These are phyloP conservation scores for Euzetes globulus DNA, from an alignment of 2,888 invertebrate genomes.

Conservation along the genomic window DNA sequence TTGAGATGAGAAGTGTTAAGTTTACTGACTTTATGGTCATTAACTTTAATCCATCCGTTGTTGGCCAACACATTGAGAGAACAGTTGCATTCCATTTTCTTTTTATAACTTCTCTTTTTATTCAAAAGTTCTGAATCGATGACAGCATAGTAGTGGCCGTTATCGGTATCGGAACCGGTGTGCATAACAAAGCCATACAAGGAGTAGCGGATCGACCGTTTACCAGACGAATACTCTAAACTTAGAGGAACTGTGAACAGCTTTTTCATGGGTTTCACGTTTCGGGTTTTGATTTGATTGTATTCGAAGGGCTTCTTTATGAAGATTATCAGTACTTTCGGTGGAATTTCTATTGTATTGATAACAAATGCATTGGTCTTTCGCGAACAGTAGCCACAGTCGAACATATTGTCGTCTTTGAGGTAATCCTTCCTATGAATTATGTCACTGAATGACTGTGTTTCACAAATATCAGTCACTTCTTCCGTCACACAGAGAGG, in stretches of 20 bases:
- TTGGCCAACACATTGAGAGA: background rate
- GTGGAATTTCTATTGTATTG: background rate
- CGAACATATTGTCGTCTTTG: background rate
- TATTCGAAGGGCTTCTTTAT: background rate
- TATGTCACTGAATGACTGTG: background rate
- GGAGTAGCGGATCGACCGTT: background rate
- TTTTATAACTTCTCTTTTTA: background rate
- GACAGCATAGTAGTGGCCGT: conserved; percentile 9
- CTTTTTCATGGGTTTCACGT: background rate
- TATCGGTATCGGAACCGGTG: background rate
- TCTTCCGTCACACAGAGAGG: background rate
- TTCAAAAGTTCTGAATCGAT: background rate
- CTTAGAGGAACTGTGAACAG: background rate
- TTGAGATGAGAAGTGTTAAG: background rate
- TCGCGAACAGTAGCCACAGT: background rate
- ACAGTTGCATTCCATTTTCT: background rate
- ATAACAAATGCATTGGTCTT: background rate
- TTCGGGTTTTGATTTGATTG: background rate
- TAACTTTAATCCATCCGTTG: conserved; percentile 6
- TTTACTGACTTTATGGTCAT: background rate
- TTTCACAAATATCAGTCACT: background rate
- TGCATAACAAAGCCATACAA: conserved; percentile 11
- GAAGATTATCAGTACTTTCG: background rate
- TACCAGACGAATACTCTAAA: background rate
- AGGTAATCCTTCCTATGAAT: background rate